Conservation (phyloP, 2,888 invertebrate species). For the Emmelina monodactyla region DNA sequence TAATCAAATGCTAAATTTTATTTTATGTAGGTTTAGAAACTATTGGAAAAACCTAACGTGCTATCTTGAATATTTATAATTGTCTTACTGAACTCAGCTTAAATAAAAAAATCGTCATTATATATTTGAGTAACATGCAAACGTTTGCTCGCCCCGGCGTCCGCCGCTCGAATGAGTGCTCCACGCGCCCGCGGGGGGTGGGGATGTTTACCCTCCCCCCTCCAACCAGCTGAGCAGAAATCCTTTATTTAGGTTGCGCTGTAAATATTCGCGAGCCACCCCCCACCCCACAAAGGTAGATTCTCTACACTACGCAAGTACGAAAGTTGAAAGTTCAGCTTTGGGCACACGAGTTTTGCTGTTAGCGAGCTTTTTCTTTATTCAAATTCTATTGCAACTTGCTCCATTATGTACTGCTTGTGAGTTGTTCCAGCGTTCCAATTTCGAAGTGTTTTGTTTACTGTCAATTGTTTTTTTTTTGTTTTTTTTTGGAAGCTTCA, state of each 20-base stretch:
- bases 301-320: constrained; percentile 37
- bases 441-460: too few species aligned
- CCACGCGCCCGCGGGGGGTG: constrained; percentile 26
- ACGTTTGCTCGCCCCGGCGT: constrained; percentile 47
- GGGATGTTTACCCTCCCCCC: constrained; percentile 45
- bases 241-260: constrained; percentile 66
- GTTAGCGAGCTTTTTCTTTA: constrained; percentile 57
- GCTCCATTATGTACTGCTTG: constrained; percentile 28
- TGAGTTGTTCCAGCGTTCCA: not conserved
- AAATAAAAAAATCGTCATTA: too few species aligned
- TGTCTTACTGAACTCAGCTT: too few species aligned
- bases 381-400: constrained; percentile 66
- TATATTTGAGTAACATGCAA: constrained; percentile 5
- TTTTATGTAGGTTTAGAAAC: too few species aligned
- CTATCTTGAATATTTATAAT: too few species aligned
- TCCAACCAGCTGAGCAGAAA: constrained; percentile 60
- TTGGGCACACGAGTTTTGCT: constrained; percentile 48
- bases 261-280: constrained; percentile 57
- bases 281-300: constrained; percentile 23
- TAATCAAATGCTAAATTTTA: too few species aligned
- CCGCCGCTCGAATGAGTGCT: constrained; percentile 50
- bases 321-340: constrained; percentile 64
- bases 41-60: too few species aligned
- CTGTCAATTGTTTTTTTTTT: too few species aligned
- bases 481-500: not conserved